A percentile compares a stretch with the other conserved stretches of the same genome.
Evolutionary conservation across 2,113 vertebrate genomes (phyloP).

Genomic region (Pomatorhinus ruficollis): DNA sequence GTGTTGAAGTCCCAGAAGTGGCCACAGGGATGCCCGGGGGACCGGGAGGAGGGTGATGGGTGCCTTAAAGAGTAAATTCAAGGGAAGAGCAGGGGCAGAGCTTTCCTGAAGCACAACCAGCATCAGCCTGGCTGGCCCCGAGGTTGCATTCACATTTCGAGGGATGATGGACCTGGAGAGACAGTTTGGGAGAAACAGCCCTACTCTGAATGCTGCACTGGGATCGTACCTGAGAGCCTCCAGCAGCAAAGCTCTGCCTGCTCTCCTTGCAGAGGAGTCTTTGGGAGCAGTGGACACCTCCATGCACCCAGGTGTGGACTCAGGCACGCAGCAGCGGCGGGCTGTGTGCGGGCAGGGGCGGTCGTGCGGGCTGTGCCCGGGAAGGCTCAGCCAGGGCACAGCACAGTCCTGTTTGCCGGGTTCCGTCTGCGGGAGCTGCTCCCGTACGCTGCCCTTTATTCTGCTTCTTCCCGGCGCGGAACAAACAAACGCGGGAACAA

Average conservation of each 20-base stretch:
- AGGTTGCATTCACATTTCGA: neutral
- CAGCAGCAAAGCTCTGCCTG: neutral
- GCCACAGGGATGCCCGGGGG: fast-evolving
- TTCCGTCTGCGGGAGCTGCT: neutral
- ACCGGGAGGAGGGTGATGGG: neutral
- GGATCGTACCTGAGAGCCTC: fast-evolving
- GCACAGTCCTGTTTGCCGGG: fast-evolving
- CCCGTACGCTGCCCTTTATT: neutral
- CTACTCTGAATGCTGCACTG: fast-evolving
- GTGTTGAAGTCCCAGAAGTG: neutral
- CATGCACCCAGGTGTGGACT: fast-evolving
- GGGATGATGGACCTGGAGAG: neutral
- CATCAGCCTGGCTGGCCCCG: neutral
- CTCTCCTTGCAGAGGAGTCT: neutral
- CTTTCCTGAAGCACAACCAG: neutral
- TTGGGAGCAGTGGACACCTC: fast-evolving
- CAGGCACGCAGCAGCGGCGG: fast-evolving
- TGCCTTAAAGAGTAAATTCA: neutral
- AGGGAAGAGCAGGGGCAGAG: neutral
- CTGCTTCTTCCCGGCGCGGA: neutral
- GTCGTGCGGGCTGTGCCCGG: neutral
- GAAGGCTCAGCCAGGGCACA: neutral
- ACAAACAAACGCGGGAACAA: neutral
- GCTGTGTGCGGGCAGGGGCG: neutral
- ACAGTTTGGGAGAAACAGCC: fast-evolving